Conservation (phyloP, 92 coral and sea anemone species). For the Phymanthus crucifer region DNA sequence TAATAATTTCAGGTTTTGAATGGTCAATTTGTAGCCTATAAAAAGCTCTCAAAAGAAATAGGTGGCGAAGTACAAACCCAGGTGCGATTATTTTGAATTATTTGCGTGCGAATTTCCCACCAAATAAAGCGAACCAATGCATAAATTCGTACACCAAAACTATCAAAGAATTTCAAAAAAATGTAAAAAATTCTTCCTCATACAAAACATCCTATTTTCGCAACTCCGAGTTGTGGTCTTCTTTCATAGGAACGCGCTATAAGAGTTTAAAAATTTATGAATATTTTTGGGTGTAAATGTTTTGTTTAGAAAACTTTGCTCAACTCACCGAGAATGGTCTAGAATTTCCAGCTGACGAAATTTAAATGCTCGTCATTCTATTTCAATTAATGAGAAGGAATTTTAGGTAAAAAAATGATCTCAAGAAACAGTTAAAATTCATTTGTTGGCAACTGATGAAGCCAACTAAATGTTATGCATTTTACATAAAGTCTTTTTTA, state of each 20-base stretch:
- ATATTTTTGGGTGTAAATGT: not conserved
- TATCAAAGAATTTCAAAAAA: not conserved
- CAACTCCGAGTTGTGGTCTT: not conserved
- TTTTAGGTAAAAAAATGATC: not conserved
- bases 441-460: not conserved
- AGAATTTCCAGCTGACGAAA: too few species aligned
- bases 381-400: not conserved
- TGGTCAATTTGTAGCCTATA: slow-evolving; percentile 50
- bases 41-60: slow-evolving; percentile 58
- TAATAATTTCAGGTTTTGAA: slow-evolving; percentile 43
- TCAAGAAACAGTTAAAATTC: not conserved
- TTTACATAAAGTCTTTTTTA: too few species aligned
- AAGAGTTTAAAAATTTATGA: slow-evolving; percentile 19
- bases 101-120: not conserved
- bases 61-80: slow-evolving; percentile 69
- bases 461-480: not conserved
- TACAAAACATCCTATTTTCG: not conserved
- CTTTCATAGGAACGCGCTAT: too few species aligned
- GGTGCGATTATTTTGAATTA: slow-evolving; percentile 18
- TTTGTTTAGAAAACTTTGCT: slow-evolving; percentile 1
- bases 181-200: not conserved
- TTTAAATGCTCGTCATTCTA: not conserved
- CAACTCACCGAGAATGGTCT: not conserved
- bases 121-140: not conserved
- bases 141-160: not conserved